Base-by-base conservation (phyloP, 2,797 vertebrate genomes). In the Bradypodion pumilum region DNA sequence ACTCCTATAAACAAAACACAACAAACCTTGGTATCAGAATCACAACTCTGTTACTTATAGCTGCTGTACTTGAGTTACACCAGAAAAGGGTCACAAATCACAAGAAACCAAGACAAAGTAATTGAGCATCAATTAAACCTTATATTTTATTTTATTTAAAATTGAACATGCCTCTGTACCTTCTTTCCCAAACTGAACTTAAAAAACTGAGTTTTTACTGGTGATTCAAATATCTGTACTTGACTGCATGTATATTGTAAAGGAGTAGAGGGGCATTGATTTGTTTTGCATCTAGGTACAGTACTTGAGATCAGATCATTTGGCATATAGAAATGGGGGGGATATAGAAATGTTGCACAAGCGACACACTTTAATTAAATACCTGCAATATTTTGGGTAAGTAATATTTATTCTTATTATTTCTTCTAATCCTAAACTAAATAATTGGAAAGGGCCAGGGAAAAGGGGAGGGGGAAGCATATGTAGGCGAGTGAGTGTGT, bases 1-100 rank as follows among this genome's bases (percentile, higher is more conserved):
- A 82, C 78, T 84, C 83, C 82, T 88, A 85, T 83, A 86, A 91
- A 95, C 89, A 89, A 86, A 65, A 85, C 78, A 81, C n/a, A n/a
- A n/a, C n/a, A n/a, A n/a, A n/a, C 86, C 88, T 77, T 32, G 0
- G 59, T 91, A 86, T 92, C 89, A 89, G 86, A 70, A 91, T 66
- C 32, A 56, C 87, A 87, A 87, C 90, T 89, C 77, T 93, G 76
- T 93, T 95, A 95, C 95, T 96, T 96, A 95, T 94, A 92, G 91
- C 86, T 88, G 90, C 92, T 94, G 95, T 94, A 95, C 94, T 94
- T 95, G 92, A 94, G 95, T 94, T 95, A 89, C 68, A 72, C 88
- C 91, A 91, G 92, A 96, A 95, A 93, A 92, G 84, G 93, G 90
- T 94, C 93, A 93, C 95, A 96, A 95, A 96, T 95, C 94, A 95